phyloP scores from a whole-genome alignment of 2,797 vertebrate species.

The Scarus forsteni region DNA sequence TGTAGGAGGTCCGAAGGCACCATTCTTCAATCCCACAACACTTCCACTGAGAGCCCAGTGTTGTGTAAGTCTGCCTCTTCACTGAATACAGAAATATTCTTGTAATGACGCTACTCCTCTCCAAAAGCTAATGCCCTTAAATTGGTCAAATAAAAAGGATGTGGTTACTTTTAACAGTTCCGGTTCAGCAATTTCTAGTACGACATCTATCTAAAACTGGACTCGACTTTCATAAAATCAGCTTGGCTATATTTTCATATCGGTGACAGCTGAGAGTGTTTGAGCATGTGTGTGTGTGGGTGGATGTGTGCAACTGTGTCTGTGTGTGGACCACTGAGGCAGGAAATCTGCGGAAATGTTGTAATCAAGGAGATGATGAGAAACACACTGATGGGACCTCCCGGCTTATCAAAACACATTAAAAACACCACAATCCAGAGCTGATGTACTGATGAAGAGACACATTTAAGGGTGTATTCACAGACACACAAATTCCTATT shows the following conservation, averaged over 20 bases:
- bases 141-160: conserved; percentile 37
- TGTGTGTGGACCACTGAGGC: conserved; percentile 49
- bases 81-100: conserved; percentile 40
- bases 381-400: conserved; percentile 74
- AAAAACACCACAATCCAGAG: conserved; percentile 56
- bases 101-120: conserved; percentile 34
- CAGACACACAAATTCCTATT: not conserved
- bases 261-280: conserved; percentile 42
- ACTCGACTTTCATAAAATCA: conserved; percentile 25
- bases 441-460: conserved; percentile 36
- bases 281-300: conserved; percentile 8
- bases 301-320: conserved; percentile 12
- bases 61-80: conserved; percentile 50
- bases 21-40: conserved; percentile 30
- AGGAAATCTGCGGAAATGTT: conserved; percentile 70
- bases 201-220: conserved; percentile 34
- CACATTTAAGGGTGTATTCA: not conserved
- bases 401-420: conserved; percentile 73
- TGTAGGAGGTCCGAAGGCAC: conserved; percentile 47
- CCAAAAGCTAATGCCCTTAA: conserved; percentile 10
- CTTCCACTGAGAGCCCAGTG: conserved; percentile 27
- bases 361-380: conserved; percentile 76
- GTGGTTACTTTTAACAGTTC: conserved; percentile 24
- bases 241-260: conserved; percentile 39
- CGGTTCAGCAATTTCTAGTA: conserved; percentile 10